Evolutionary conservation across 2,113 vertebrate species (phyloP), one percentile per base, ranked within the genome.

Genomic region (Nymphicus hollandicus): DNA sequence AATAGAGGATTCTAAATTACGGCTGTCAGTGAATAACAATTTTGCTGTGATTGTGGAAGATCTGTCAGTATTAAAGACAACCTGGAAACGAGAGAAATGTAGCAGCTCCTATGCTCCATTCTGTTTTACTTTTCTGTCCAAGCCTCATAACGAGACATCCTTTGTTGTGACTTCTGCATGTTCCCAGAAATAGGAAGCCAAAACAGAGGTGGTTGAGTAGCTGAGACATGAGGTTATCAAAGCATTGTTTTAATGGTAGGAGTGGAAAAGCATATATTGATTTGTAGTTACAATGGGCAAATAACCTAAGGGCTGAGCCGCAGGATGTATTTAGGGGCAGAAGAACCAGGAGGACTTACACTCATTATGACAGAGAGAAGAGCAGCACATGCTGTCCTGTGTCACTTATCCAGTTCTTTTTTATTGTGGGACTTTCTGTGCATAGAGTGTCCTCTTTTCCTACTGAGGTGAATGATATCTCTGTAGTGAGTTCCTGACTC

Each of bases 11-110:
- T 96, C 95, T 96, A 86, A 96, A 97, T 97, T 94, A 96, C 80
- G 92, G 72, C 95, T 96, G 93, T 95, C 95, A 91, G 81, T 86
- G 93, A 97, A 96, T 93, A 96, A 91, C 88, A 91, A 95, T 96
- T 95, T 81, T 86, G 80, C 93, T 86, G 6, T 88, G 86, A 74
- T 88, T 90, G 90, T 81, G 80, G 92, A 95, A 89, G 90, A 93
- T 92, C 88, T 96, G 95, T 96, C 95, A 93, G 86, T 95, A 90
- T 90, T 96, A 96, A 95, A 96, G 95, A 97, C 95, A 97, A 89
- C 93, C 88, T 96, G 95, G 93, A 96, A 96, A 96, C 63, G 55
- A 92, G 95, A 86, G 90, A 55, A 90, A 95, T 94, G 44, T 94
- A 86, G 90, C 92, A 96, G 92, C 86, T 96, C 91, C 85, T 94